Evolutionary conservation across 2,888 invertebrate genomes (phyloP), one percentile per base, ranked within the genome.

Genomic region (Epirrita christyi): DNA sequence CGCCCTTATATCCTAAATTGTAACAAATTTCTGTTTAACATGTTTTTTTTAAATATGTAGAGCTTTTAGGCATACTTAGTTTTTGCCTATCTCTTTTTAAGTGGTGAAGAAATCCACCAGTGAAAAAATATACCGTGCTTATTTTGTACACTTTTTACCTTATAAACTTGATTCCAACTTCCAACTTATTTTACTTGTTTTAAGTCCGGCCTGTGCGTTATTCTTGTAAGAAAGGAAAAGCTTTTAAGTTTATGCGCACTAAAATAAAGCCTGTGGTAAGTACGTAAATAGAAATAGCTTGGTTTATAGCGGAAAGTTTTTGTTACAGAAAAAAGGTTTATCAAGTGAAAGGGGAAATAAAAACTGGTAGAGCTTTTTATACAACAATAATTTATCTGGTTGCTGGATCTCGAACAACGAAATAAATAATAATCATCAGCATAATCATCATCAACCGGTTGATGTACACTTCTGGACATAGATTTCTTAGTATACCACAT

Each of bases 161-260:
- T 36, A 5, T 36, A 11, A n/a, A 10, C n/a, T 36, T 36, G 11
- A 36, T n/a, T 36, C 36, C n/a, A 36, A 36, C 36, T 11, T 36
- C 3, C 6, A 37, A 11, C n/a, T 11, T 15, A 44, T 9, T 38
- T 45, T 27, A 53, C 40, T 32, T 21, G 45, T 41, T 53, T n/a
- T 41, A 52, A 15, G 21, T 34, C 28, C 15, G 47, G 41, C 15
- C 14, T 14, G 0, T 34, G 43, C 34, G 46, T 41, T 43, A 42
- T 42, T 38, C 41, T 51, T 44, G 51, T 55, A 55, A 51, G 55
- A 37, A 57, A 47, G 56, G 38, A 40, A 54, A 55, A 59, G 59
- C 59, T 59, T 59, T 59, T 54, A 55, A 59, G 55, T 59, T 59
- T 59, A 59, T 55, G 59, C 36, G 55, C 55, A 59, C 47, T 59